These are phyloP conservation scores for Volucella bombylans DNA, from an alignment of 2,888 invertebrate genomes.

Conservation along the genomic window DNA sequence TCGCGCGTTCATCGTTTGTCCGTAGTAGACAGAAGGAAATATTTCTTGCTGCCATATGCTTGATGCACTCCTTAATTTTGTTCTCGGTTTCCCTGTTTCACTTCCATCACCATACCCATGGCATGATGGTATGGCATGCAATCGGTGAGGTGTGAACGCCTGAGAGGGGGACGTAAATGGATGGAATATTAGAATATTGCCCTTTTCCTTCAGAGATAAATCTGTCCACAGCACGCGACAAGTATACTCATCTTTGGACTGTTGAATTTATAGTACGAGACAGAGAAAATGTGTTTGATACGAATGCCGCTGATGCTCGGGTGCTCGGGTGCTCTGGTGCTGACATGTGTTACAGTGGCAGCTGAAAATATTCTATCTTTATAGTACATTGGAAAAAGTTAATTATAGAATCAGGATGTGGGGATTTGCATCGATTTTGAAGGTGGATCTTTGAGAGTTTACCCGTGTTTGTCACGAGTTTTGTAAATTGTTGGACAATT, in stretches of 20 bases:
- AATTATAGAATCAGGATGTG: constrained; percentile 37
- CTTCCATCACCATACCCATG: constrained; percentile 5
- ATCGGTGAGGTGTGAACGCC: constrained; percentile 57
- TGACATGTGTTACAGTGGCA: constrained; percentile 55
- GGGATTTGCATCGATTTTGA: constrained; percentile 3
- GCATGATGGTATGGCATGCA: constrained; percentile 21
- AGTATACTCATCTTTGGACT: constrained; percentile 60
- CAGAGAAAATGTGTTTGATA: constrained; percentile 44
- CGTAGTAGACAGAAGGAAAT: constrained; percentile 65
- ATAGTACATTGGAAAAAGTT: constrained; percentile 4
- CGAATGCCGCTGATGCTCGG: constrained; percentile 2
- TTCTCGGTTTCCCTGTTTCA: constrained; percentile 31
- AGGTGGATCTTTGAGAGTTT: background rate
- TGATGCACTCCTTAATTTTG: constrained; percentile 43
- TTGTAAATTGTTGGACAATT: too few species aligned
- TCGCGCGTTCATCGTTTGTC: constrained; percentile 38
- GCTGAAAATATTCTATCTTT: constrained; percentile 40
- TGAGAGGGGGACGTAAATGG: constrained; percentile 31
- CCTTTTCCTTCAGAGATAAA: constrained; percentile 69
- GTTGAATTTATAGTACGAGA: constrained; percentile 52
- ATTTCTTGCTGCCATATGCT: constrained; percentile 51
- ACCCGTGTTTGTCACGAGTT: background rate
- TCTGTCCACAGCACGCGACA: constrained; percentile 73
- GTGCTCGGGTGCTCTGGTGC: background rate
- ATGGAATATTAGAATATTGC: constrained; percentile 68